These are phyloP conservation scores for Artibeus lituratus DNA, from an alignment of 2,797 vertebrate species.

Conservation along the genomic window DNA sequence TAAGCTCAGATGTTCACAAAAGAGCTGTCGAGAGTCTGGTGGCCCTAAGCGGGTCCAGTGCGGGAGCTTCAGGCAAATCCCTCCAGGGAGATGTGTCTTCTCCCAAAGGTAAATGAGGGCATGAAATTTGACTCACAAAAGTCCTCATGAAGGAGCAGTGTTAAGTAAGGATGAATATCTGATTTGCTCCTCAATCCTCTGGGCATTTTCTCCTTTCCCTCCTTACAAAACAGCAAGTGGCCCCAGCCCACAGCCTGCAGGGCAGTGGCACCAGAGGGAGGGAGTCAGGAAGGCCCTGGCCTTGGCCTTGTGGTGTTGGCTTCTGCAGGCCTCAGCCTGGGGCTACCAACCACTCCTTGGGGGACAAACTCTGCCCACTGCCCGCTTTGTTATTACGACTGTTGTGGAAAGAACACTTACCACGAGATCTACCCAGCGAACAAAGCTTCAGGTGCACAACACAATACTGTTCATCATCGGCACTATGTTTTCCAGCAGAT, in stretches of 20 bases:
- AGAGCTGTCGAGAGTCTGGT: neutral
- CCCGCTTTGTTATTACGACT: neutral
- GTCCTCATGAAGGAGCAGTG: neutral
- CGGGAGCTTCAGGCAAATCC: neutral
- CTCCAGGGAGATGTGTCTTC: neutral
- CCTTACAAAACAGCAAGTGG: neutral
- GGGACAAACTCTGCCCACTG: neutral
- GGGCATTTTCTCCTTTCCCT: neutral
- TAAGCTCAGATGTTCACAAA: neutral
- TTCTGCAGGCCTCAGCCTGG: neutral
- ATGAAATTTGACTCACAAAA: constrained; percentile 22
- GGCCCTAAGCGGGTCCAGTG: accelerated
- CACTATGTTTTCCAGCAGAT: accelerated
- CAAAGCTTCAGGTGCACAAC: neutral
- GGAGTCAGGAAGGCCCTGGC: neutral
- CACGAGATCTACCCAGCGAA: neutral
- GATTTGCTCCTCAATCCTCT: neutral
- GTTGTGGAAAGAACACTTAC: neutral
- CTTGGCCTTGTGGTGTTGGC: neutral
- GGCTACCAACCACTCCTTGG: no score
- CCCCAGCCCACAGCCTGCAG: neutral
- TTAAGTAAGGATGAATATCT: neutral
- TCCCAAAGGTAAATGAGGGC: neutral
- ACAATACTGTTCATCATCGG: accelerated
- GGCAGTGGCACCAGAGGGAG: accelerated